Evolutionary conservation across 2,797 vertebrate genomes (phyloP), one percentile per base, ranked within the genome.

Genomic region (Fundulus diaphanus): DNA sequence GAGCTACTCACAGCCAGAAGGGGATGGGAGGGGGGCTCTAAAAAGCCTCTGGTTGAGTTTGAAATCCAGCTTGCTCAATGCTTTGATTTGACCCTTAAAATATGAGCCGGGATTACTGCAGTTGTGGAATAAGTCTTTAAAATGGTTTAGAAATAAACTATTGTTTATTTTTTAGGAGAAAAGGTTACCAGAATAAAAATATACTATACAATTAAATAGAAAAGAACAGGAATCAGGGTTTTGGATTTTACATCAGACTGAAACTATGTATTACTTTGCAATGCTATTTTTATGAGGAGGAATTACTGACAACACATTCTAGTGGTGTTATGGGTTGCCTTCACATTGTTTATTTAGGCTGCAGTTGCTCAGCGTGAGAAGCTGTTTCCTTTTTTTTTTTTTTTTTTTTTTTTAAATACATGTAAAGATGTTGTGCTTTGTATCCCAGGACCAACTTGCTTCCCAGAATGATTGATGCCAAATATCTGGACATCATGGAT

Each of bases 401-500:
- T n/a, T n/a, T n/a, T n/a, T n/a, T n/a, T n/a, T n/a, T n/a, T n/a
- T n/a, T n/a, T n/a, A 20, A 56, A 54, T 20, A 20, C 1, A 18
- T 70, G 24, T 42, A 54, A 70, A 33, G 15, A 12, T 77, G 83
- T 3, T 87, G 35, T 91, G 31, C 82, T 78, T 81, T 24, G 1
- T 66, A 29, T 82, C 56, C 74, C 88, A 98, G 97, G 93, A 98
- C 95, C 76, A 95, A 89, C 77, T 82, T 98, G 82, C 95, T 99
- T 48, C 97, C 97, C 1, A 96, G 84, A 92, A 89, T 98, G 71
- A 98, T 98, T 7, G 96, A 98, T 63, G 94, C 96, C 78, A 97
- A 97, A 76, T 99, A 98, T 81, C 91, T 99, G 91, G 97, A 99
- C 40, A 96, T 96, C 67, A 97, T 98, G 95, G 97, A 99, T 48